Evolutionary conservation across 2,797 vertebrate species (phyloP).

Genomic region (Thripadectes ignobilis): DNA sequence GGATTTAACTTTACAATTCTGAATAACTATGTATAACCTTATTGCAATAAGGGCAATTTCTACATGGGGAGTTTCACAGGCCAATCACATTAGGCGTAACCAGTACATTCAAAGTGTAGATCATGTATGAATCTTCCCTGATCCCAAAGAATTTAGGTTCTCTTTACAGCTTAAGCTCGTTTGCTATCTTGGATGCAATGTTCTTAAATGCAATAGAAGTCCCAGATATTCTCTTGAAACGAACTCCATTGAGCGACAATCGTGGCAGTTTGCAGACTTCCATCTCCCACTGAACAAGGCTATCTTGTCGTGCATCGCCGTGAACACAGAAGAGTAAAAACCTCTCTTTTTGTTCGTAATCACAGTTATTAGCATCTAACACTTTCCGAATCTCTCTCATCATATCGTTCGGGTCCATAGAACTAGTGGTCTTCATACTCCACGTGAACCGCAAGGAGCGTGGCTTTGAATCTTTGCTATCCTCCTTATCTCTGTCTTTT

Average conservation of each 20-base stretch:
- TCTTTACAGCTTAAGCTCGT: constrained; percentile 96
- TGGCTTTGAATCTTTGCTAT: constrained; percentile 89
- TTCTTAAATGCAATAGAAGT: constrained; percentile 99
- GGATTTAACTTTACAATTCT: constrained; percentile 84
- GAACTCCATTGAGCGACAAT: constrained; percentile 94
- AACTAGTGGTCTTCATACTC: constrained; percentile 99
- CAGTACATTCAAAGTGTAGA: constrained; percentile 81
- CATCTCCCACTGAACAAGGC: constrained; percentile 98
- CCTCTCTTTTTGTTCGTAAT: constrained; percentile 95
- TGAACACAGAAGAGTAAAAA: constrained; percentile 98
- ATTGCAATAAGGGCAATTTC: constrained; percentile 89
- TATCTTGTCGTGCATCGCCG: constrained; percentile 92
- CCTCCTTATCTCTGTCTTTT: constrained; percentile 87
- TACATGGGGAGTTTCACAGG: constrained; percentile 80
- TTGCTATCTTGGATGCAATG: constrained; percentile 98
- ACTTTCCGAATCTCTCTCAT: constrained; percentile 98
- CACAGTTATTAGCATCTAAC: constrained; percentile 94
- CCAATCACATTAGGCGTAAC: constrained; percentile 76
- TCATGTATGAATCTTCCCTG: constrained; percentile 74
- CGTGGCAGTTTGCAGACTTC: constrained; percentile 97
- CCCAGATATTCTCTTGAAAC: constrained; percentile 98
- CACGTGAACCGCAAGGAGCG: constrained; percentile 91
- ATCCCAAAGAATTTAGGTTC: constrained; percentile 61
- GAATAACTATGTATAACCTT: constrained; percentile 89
- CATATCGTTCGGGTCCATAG: constrained; percentile 97